phyloP scores from a whole-genome alignment of 1,140 invertebrate genomes.

The Varroa destructor region DNA sequence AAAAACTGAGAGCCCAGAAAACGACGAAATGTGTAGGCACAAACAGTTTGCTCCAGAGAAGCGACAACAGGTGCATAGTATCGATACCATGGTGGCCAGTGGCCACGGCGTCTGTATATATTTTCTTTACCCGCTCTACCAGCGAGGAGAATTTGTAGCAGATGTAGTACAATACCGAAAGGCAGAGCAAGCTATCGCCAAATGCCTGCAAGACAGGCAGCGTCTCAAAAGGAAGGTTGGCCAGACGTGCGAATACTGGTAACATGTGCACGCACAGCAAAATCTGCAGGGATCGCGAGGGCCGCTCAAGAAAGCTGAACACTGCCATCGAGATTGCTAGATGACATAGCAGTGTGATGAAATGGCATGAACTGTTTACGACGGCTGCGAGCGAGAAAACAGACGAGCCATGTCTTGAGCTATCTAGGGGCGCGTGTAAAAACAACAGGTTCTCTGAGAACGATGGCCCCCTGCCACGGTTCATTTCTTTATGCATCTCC shows the following conservation, averaged over 20 bases:
- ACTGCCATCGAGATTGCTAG: constrained; percentile 42
- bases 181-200: constrained; percentile 41
- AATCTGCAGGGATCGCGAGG: constrained; percentile 39
- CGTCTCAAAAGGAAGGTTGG: constrained; percentile 41
- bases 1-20: constrained; percentile 44
- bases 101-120: constrained; percentile 36
- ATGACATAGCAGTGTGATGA: constrained; percentile 41
- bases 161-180: constrained; percentile 43
- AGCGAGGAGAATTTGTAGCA: constrained; percentile 43
- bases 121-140: constrained; percentile 40
- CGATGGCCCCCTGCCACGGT: constrained; percentile 35
- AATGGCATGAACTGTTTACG: constrained; percentile 36
- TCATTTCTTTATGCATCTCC: constrained; percentile 36
- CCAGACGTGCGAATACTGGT: constrained; percentile 44
- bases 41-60: constrained; percentile 41
- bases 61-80: constrained; percentile 39
- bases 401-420: no score
- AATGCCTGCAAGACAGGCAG: constrained; percentile 45
- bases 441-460: constrained; percentile 35
- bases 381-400: constrained; percentile 36
- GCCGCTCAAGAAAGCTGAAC: constrained; percentile 43
- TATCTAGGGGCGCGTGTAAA: no score
- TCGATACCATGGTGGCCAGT: constrained; percentile 39
- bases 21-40: constrained; percentile 44
- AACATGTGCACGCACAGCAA: constrained; percentile 43